Percentiles rank a stretch among this genome's conserved stretches.
Conservation (phyloP, 2,113 vertebrate genomes). For the Procavia capensis region DNA sequence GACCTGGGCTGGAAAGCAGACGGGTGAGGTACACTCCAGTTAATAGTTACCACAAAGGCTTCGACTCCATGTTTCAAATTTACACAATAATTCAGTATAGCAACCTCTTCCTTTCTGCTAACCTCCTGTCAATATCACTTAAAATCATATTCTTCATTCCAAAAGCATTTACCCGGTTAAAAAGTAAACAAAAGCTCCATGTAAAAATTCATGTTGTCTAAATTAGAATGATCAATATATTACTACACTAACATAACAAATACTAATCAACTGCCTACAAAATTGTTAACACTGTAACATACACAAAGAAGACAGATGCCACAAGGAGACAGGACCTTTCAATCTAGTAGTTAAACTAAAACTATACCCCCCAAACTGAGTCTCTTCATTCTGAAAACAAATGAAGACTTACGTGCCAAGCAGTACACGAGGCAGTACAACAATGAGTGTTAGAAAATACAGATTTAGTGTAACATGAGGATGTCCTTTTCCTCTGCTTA, state of each 20-base stretch:
- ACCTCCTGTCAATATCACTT: background rate
- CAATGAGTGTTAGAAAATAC: background rate
- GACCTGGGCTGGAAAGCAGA: background rate
- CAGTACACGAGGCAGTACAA: background rate
- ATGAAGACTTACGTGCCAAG: slow-evolving; percentile 3
- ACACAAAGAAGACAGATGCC: slow-evolving; percentile 8
- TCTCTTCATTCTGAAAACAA: slow-evolving; percentile 55
- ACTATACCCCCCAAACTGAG: slow-evolving; percentile 48
- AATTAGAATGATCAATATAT: background rate
- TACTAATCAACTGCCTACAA: slow-evolving; percentile 8
- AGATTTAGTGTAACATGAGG: slow-evolving; percentile 1
- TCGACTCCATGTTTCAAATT: background rate
- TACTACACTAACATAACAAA: background rate
- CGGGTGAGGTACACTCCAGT: background rate
- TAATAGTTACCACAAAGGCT: slow-evolving; percentile 8
- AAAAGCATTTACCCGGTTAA: slow-evolving; percentile 17
- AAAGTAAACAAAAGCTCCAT: slow-evolving; percentile 33
- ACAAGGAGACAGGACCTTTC: background rate
- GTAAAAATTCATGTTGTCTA: slow-evolving; percentile 29
- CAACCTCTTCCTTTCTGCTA: background rate
- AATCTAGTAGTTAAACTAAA: slow-evolving; percentile 26
- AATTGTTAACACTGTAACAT: background rate
- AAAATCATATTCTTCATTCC: slow-evolving; percentile 13
- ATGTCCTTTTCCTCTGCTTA: slow-evolving; percentile 24
- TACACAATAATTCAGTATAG: background rate